phyloP scores from a whole-genome alignment of 2,797 vertebrate genomes.

The Alcedo quadribrachys region DNA sequence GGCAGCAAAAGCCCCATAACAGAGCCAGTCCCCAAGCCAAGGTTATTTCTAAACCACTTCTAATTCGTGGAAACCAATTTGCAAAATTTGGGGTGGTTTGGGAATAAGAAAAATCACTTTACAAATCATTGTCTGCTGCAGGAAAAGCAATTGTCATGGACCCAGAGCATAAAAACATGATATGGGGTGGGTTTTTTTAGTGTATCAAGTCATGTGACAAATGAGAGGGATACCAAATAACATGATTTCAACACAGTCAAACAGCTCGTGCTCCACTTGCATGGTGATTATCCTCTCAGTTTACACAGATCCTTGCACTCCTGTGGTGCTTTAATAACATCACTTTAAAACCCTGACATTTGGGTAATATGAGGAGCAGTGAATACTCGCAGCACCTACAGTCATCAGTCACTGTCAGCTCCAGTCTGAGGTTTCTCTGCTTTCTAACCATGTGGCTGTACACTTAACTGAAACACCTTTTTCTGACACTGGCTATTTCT shows the following conservation, averaged over 20 bases:
- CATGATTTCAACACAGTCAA: slow-evolving; percentile 50
- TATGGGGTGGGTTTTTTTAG: background rate
- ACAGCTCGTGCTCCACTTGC: background rate
- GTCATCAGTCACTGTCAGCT: slow-evolving; percentile 56
- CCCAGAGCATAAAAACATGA: slow-evolving; percentile 52
- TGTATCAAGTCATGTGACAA: slow-evolving; percentile 59
- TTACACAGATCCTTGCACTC: slow-evolving; percentile 64
- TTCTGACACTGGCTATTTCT: background rate
- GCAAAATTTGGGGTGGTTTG: slow-evolving; percentile 69
- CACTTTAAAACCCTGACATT: slow-evolving; percentile 60
- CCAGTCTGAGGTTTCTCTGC: slow-evolving; percentile 28
- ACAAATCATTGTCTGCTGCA: slow-evolving; percentile 67
- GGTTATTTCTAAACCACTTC: slow-evolving; percentile 74
- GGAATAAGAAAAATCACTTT: slow-evolving; percentile 73
- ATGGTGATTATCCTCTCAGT: slow-evolving; percentile 68
- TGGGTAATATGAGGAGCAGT: slow-evolving; percentile 28
- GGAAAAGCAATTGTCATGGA: slow-evolving; percentile 53
- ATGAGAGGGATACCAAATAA: slow-evolving; percentile 43
- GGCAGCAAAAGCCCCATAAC: slow-evolving; percentile 29
- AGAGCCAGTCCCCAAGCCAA: slow-evolving; percentile 52
- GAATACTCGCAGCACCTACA: background rate
- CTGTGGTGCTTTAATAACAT: slow-evolving; percentile 63
- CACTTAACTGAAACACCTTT: background rate
- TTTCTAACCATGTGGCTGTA: slow-evolving; percentile 7
- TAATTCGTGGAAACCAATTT: slow-evolving; percentile 78